Conservation (phyloP, 2,888 invertebrate genomes). For the Clivina fossor region DNA sequence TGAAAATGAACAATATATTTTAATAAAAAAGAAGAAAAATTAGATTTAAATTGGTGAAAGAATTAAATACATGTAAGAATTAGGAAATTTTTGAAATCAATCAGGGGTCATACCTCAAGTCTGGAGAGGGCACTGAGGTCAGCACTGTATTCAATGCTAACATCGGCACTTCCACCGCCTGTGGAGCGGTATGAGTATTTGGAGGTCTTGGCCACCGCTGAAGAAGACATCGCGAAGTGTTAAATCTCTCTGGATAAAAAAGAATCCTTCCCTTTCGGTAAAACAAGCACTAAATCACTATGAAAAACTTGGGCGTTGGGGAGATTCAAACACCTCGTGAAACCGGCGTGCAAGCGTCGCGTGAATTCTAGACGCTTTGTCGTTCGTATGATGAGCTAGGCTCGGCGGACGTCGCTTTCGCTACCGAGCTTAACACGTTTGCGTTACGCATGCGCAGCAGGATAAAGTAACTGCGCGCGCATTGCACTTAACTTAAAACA, state of each 20-base stretch:
- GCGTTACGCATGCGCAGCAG: conserved; percentile 44
- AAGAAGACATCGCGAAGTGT: conserved; percentile 45
- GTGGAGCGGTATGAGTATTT: conserved; percentile 91
- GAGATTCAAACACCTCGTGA: conserved; percentile 47
- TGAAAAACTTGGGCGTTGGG: conserved; percentile 21
- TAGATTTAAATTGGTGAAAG: neutral
- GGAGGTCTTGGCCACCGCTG: conserved; percentile 68
- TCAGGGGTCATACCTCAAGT: conserved; percentile 78
- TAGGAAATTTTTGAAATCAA: neutral
- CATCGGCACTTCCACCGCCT: conserved; percentile 80
- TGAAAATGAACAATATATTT: neutral
- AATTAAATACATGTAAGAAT: neutral
- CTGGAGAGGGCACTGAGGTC: conserved; percentile 93
- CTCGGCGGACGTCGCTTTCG: conserved; percentile 52
- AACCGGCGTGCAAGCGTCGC: conserved; percentile 59
- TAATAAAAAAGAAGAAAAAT: neutral
- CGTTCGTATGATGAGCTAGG: conserved; percentile 61
- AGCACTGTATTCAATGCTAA: conserved; percentile 93
- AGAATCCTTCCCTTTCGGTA: no score
- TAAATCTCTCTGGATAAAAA: conserved; percentile 21
- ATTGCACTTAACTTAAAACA: no score
- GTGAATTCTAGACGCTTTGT: conserved; percentile 61
- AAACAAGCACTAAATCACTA: no score
- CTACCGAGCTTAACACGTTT: conserved; percentile 46
- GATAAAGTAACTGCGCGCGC: neutral